Evolutionary conservation across 2,113 vertebrate species (phyloP).

Genomic region (Abramis brama): DNA sequence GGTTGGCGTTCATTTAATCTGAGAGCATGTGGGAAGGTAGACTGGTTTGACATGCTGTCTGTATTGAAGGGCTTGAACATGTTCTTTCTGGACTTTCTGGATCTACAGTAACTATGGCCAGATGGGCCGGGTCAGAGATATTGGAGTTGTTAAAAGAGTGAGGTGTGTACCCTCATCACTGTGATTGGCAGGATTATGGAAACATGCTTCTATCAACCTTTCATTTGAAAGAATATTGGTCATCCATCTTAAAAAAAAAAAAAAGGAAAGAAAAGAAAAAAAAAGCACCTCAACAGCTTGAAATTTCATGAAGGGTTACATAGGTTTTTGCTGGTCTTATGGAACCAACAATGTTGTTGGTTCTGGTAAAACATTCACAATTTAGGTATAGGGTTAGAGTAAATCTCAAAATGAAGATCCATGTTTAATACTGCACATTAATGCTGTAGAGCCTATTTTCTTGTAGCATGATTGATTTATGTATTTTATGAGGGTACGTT

Average conservation of each 20-base stretch:
- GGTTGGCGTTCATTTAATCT: background rate
- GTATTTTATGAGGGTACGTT: too few relatives aligned
- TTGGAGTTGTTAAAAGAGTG: conserved; percentile 8
- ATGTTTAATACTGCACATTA: background rate
- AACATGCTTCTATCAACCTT: background rate
- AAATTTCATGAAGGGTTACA: background rate
- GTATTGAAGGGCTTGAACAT: background rate
- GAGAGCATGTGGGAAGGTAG: background rate
- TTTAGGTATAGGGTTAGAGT: background rate
- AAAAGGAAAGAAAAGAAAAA: too few relatives aligned
- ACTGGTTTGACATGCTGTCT: conserved; percentile 5
- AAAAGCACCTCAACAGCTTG: background rate
- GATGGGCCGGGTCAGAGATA: background rate
- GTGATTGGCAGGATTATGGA: background rate
- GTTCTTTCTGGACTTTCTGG: background rate
- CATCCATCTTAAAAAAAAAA: background rate
- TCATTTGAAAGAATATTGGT: background rate
- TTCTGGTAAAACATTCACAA: background rate
- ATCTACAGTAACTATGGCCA: background rate
- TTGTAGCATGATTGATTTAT: background rate
- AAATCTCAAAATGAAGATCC: background rate
- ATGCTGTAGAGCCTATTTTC: background rate
- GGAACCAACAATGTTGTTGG: background rate
- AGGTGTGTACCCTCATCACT: background rate
- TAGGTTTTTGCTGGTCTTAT: background rate